These are phyloP conservation scores for Druceiella hillmani DNA, from an alignment of 2,888 invertebrate genomes.

Conservation along the genomic window DNA sequence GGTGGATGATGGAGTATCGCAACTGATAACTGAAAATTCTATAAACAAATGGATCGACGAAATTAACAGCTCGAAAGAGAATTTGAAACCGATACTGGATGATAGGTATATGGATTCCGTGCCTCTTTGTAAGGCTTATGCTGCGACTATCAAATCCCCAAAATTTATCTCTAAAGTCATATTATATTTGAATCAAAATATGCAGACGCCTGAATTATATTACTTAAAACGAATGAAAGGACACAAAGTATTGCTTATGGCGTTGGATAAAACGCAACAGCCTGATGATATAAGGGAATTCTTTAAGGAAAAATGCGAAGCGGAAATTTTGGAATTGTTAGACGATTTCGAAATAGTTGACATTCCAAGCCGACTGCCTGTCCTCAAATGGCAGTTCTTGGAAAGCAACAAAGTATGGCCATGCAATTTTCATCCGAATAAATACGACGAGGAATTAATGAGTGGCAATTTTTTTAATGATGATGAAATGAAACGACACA, in stretches of 20 bases:
- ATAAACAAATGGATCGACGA: slow-evolving; percentile 30
- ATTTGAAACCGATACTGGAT: slow-evolving; percentile 49
- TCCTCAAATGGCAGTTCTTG: slow-evolving; percentile 61
- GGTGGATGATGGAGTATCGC: too few relatives aligned
- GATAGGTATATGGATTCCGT: slow-evolving; percentile 47
- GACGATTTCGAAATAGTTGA: slow-evolving; percentile 46
- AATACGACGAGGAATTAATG: slow-evolving; percentile 62
- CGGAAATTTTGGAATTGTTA: slow-evolving; percentile 44
- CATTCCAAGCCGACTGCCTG: slow-evolving; percentile 59
- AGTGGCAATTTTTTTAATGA: slow-evolving; percentile 55
- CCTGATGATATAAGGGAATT: slow-evolving; percentile 35
- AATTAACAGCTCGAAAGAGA: slow-evolving; percentile 29
- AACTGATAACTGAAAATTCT: too few relatives aligned
- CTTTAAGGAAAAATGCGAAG: slow-evolving; percentile 37
- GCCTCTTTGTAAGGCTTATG: slow-evolving; percentile 51
- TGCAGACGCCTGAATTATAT: slow-evolving; percentile 56
- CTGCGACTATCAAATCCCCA: slow-evolving; percentile 54
- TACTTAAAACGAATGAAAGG: slow-evolving; percentile 74
- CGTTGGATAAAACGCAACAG: slow-evolving; percentile 30
- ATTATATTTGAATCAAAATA: slow-evolving; percentile 47
- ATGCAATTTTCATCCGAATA: slow-evolving; percentile 77
- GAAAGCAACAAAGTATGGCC: slow-evolving; percentile 66
- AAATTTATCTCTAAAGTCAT: slow-evolving; percentile 61
- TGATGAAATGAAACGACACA: slow-evolving; percentile 50
- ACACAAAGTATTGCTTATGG: slow-evolving; percentile 54